Conservation (phyloP, 2,888 invertebrate species). For the Callyntrura guangdongensis region DNA sequence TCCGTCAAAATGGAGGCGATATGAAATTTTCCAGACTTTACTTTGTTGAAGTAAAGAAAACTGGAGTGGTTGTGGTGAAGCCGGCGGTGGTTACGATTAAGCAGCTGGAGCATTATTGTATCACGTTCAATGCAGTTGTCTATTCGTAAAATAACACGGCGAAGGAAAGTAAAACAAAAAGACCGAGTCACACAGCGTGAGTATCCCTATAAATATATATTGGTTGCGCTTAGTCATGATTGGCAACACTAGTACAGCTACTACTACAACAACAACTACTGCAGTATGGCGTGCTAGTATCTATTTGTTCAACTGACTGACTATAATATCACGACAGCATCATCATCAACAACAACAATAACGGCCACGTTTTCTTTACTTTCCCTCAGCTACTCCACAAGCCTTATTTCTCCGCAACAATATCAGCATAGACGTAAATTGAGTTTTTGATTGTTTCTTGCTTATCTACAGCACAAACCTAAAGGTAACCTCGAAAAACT, state of each 20-base stretch:
- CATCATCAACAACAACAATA: no score
- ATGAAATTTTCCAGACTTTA: conserved; percentile 31
- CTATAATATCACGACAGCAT: neutral
- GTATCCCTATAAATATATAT: neutral
- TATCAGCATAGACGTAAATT: conserved; percentile 39
- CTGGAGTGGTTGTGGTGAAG: neutral
- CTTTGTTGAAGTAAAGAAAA: neutral
- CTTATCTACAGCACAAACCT: neutral
- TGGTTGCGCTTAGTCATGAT: conserved; percentile 26
- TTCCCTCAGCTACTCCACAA: neutral
- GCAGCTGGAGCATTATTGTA: neutral
- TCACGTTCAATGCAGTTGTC: neutral
- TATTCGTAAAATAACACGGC: neutral
- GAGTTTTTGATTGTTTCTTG: conserved; percentile 59
- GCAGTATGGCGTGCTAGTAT: neutral
- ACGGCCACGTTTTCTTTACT: neutral
- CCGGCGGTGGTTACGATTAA: conserved; percentile 28
- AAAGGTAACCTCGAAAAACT: neutral
- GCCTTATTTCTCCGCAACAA: neutral
- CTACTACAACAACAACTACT: neutral
- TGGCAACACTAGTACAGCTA: conserved; percentile 7
- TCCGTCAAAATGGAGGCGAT: neutral
- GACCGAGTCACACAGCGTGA: neutral
- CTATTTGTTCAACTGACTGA: neutral
- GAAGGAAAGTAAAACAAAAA: neutral